A percentile compares a stretch with the other conserved stretches of the same genome.
These are phyloP conservation scores for Oedothorax gibbosus DNA, from an alignment of 1,140 invertebrate genomes.

Conservation along the genomic window DNA sequence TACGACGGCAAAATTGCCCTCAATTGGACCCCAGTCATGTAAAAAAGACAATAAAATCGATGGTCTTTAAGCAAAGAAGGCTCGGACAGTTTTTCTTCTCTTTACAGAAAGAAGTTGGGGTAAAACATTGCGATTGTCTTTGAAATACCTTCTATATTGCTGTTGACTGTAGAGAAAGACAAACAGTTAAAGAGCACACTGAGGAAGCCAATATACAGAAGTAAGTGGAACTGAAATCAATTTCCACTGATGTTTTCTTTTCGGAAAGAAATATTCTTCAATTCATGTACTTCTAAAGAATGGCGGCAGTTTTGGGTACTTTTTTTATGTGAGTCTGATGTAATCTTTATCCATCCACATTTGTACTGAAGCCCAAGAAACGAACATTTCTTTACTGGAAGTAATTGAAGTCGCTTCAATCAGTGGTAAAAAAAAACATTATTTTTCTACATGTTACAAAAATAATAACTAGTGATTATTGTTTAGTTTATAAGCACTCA, in stretches of 20 bases:
- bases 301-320: background rate
- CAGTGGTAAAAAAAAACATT: too few species aligned
- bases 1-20: too few species aligned
- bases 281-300: conserved; percentile 43
- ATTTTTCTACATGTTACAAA: too few species aligned
- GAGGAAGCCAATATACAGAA: conserved; percentile 57
- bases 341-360: too few species aligned
- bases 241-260: conserved; percentile 58
- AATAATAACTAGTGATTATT: too few species aligned
- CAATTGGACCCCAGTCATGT: too few species aligned
- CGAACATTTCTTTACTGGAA: too few species aligned
- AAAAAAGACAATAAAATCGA: conserved; percentile 32
- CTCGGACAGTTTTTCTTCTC: conserved; percentile 26
- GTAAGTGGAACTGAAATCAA: conserved; percentile 60
- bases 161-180: conserved; percentile 60
- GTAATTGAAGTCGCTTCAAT: too few species aligned
- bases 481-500: too few species aligned
- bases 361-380: too few species aligned
- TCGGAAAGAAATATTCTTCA: conserved; percentile 35
- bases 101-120: conserved; percentile 54
- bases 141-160: conserved; percentile 58
- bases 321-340: too few species aligned
- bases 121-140: conserved; percentile 59
- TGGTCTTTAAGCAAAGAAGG: conserved; percentile 53
- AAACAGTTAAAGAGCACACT: conserved; percentile 51